phyloP scores from a whole-genome alignment of 2,888 invertebrate species.

The Papilio demoleus region DNA sequence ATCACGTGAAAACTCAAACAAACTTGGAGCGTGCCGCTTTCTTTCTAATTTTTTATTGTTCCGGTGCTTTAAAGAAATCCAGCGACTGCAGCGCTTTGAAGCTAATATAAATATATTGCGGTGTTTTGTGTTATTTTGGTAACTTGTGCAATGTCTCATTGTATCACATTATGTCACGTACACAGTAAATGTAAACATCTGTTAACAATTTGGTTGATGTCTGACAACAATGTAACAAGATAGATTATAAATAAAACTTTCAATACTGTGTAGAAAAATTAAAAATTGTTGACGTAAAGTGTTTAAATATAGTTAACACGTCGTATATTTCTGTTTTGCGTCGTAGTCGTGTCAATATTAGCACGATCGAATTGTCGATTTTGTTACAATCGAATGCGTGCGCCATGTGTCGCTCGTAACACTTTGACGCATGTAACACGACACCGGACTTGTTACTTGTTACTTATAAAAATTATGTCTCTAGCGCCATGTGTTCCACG shows the following conservation, averaged over 20 bases:
- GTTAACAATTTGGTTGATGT: background rate
- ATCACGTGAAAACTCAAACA: conserved; percentile 54
- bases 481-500: background rate
- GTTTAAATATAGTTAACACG: conserved; percentile 12
- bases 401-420: conserved; percentile 67
- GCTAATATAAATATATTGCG: conserved; percentile 4
- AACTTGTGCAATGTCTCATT: conserved; percentile 12
- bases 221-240: no score
- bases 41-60: conserved; percentile 33
- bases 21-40: conserved; percentile 51
- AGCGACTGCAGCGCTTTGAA: conserved; percentile 25
- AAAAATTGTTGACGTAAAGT: conserved; percentile 9
- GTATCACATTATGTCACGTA: background rate
- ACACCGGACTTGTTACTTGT: conserved; percentile 62
- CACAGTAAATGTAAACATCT: background rate
- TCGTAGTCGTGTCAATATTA: conserved; percentile 61
- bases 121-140: conserved; percentile 15
- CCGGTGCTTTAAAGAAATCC: conserved; percentile 27
- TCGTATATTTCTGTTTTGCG: conserved; percentile 43
- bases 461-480: conserved; percentile 27
- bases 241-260: background rate
- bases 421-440: conserved; percentile 62
- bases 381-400: conserved; percentile 66
- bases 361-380: conserved; percentile 70
- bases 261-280: background rate